Evolutionary conservation across 30 jellyfish, hydroid and myxozoan species (phyloP), one percentile per base, ranked within the genome.

Genomic region (Phacellophora camtschatica): DNA sequence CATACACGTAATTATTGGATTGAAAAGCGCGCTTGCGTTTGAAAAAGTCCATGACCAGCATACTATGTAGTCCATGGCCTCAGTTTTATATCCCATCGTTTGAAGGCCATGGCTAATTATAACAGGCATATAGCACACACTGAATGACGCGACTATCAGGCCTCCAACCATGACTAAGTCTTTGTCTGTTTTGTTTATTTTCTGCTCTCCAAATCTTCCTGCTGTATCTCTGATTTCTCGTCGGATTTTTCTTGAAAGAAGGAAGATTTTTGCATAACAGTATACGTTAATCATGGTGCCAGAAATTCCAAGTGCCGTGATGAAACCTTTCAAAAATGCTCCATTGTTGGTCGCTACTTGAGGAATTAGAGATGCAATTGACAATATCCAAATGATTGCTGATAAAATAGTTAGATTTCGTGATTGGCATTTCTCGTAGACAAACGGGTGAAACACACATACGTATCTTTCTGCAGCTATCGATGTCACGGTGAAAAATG

Each of bases 11-110:
- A 80, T 80, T 10, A 70, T 46, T 6, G 91, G 83, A 29, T 80
- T 80, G 2, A 63, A 19, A 27, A 80, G 81, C 18, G 91, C 66
- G 66, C 66, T 80, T 30, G 57, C 65, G 64, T 31, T 64, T 13
- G 80, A 56, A 24, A 80, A 56, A 0, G 72, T 67, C 91, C 83
- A 80, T 27, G 39, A 77, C 83, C 84, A 65, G 71, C 84, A 80
- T 5, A 48, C 12, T 22, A 45, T 36, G 27, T 64, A 65, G 53
- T 65, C 71, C 1, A 66, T 19, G 48, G 59, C 61, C 5, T n/a
- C 9, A 41, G 41, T 19, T 6, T 37, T n/a, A 13, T n/a, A 28
- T 0, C 55, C 77, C 9, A 57, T 20, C 30, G 25, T 0, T 4
- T 48, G 20, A 30, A 34, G 5, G 4, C 23, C 41, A 16, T 36